These are phyloP conservation scores for Saguinus imperator DNA, from an alignment of 2,113 vertebrate species.

Conservation along the genomic window DNA sequence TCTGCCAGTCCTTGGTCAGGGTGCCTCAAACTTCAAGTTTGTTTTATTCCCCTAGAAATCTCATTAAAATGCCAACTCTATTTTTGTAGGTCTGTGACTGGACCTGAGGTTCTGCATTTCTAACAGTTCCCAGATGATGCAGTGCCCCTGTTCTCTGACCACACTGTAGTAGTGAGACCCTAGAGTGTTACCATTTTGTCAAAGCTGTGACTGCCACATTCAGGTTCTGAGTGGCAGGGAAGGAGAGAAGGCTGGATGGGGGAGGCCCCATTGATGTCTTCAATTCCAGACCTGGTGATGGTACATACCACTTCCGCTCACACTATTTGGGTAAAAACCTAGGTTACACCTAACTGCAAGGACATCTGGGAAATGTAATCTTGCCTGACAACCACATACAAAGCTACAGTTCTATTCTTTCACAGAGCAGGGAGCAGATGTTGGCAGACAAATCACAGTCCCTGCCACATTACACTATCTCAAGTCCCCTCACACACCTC, in stretches of 20 bases:
- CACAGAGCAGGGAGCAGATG: neutral
- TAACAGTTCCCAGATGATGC: neutral
- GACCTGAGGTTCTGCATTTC: neutral
- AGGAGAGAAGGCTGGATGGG: no score
- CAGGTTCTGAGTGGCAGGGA: neutral
- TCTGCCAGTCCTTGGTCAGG: neutral
- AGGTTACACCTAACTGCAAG: neutral
- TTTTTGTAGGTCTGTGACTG: neutral
- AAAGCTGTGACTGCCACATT: neutral
- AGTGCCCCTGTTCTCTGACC: neutral
- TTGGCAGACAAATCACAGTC: constrained; percentile 43
- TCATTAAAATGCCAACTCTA: neutral
- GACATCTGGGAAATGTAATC: neutral
- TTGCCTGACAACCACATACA: neutral
- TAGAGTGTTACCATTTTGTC: neutral
- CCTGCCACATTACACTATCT: neutral
- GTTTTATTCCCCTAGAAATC: neutral
- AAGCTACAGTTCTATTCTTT: neutral
- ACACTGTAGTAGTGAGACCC: neutral
- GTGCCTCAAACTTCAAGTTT: neutral
- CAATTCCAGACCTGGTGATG: neutral
- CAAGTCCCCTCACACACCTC: neutral
- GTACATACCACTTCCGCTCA: neutral
- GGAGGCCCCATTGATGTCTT: neutral
- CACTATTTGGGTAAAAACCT: neutral